Evolutionary conservation across 2,888 invertebrate genomes (phyloP).

Genomic region (Augochlorella aurata): DNA sequence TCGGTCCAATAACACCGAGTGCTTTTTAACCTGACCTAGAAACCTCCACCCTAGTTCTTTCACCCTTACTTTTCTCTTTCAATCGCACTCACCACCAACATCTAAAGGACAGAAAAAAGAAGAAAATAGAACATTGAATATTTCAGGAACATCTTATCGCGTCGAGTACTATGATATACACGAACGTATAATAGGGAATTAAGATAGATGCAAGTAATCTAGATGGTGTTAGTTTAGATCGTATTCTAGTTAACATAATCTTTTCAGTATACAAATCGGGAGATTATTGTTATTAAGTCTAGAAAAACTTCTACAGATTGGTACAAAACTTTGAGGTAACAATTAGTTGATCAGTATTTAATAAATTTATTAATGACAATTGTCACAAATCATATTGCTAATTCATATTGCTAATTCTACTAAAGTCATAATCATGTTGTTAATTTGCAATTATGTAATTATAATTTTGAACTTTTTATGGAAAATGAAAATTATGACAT

Average conservation of each 20-base stretch:
- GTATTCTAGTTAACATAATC: background rate
- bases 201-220: background rate
- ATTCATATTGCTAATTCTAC: no score
- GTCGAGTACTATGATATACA: background rate
- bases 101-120: constrained; percentile 1
- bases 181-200: no score
- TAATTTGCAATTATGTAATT: background rate
- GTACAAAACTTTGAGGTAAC: background rate
- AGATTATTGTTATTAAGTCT: background rate
- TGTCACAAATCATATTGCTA: background rate
- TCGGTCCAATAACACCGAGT: constrained; percentile 31
- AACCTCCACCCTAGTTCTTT: constrained; percentile 36
- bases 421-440: background rate
- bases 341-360: background rate
- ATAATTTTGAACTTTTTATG: background rate
- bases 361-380: background rate
- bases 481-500: background rate
- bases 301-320: background rate
- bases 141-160: constrained; percentile 21
- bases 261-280: background rate
- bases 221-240: background rate
- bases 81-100: background rate
- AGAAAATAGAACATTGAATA: constrained; percentile 23
- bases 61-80: constrained; percentile 20
- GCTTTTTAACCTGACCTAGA: constrained; percentile 40